Percentiles rank a stretch among this genome's conserved stretches.
These are phyloP conservation scores for Apis laboriosa DNA, from an alignment of 1,140 invertebrate species.

Conservation along the genomic window DNA sequence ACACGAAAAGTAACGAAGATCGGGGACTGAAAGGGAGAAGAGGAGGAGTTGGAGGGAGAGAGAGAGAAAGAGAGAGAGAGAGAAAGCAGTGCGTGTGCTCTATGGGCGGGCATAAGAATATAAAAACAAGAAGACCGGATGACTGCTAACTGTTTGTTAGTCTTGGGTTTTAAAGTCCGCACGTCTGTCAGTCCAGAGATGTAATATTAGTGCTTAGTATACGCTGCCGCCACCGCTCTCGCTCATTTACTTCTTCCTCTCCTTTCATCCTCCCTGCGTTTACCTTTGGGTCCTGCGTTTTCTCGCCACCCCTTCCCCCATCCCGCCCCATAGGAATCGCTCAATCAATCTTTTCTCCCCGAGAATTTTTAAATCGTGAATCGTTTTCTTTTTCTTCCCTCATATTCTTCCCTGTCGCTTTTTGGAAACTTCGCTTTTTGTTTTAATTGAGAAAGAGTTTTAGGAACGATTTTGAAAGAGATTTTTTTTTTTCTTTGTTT, in stretches of 20 bases:
- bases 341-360: constrained; percentile 8
- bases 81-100: constrained; percentile 55
- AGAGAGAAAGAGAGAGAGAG: neutral
- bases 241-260: constrained; percentile 68
- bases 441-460: neutral
- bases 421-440: neutral
- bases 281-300: constrained; percentile 53
- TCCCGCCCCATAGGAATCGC: neutral
- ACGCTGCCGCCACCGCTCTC: constrained; percentile 66
- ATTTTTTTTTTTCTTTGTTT: neutral
- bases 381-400: neutral
- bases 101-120: constrained; percentile 74
- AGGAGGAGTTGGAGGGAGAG: neutral
- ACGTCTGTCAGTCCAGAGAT: constrained; percentile 80
- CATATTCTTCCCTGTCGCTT: neutral
- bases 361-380: neutral
- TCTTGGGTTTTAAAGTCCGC: constrained; percentile 81
- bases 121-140: constrained; percentile 81
- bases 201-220: constrained; percentile 81
- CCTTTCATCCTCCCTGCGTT: constrained; percentile 55
- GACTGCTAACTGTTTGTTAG: constrained; percentile 81
- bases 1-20: constrained; percentile 46
- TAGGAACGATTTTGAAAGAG: neutral
- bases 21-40: constrained; percentile 35
- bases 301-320: neutral